A percentile compares a stretch with the other conserved stretches of the same genome.
phyloP scores from a whole-genome alignment of 2,113 vertebrate genomes.

The Aythya baeri region DNA sequence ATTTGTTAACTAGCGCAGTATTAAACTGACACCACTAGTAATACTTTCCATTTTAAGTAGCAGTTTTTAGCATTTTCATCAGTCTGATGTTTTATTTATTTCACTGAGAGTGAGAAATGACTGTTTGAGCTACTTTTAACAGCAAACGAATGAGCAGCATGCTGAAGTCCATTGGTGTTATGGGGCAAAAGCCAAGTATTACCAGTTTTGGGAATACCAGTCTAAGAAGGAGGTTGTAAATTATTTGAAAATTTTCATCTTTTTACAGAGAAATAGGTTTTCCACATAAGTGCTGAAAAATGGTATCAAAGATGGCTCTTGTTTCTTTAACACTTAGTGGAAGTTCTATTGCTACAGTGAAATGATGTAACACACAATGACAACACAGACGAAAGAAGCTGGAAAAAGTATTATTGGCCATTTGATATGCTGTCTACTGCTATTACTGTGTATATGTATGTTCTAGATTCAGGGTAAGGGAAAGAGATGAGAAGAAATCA shows the following conservation, averaged over 20 bases:
- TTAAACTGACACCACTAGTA: neutral
- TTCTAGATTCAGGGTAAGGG: neutral
- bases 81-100: neutral
- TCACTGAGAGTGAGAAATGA: neutral
- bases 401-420: neutral
- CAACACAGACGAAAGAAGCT: neutral
- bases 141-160: neutral
- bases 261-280: neutral
- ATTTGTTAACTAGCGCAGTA: neutral
- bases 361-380: neutral
- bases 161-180: neutral
- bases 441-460: neutral
- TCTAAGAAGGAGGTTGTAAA: neutral
- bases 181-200: neutral
- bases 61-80: neutral
- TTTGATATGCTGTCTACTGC: neutral
- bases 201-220: neutral
- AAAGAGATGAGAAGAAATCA: neutral
- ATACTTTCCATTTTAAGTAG: neutral
- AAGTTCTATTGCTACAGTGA: neutral
- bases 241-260: neutral
- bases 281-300: neutral
- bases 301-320: neutral
- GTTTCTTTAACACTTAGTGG: neutral
- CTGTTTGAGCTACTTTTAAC: neutral